Base-by-base conservation (phyloP, 2,797 vertebrate species). In the Nothura maculosa region DNA sequence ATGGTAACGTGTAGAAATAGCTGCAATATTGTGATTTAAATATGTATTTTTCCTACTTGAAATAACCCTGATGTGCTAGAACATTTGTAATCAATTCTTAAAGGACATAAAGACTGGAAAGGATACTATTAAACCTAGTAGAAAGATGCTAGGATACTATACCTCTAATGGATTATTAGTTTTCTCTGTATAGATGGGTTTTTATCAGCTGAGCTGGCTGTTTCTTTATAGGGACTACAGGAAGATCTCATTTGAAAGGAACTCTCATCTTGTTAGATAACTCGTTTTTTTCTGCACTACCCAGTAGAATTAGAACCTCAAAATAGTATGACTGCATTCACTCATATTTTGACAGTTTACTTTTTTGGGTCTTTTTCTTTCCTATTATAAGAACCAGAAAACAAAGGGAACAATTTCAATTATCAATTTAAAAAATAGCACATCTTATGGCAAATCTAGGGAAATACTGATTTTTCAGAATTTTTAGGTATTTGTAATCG, bases 301-400 rank as follows among this genome's bases (percentile, higher is more conserved):
- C 70, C 70, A 77, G 27, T 63, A 64, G 68, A 91, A 94, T 55
- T 87, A 74, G 52, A 60, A 24, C 3, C 5, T 70, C 16, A 32
- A 21, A 93, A 90, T 32, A 91, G 10, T 25, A 89, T 66, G 57
- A 81, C 64, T 68, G 9, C 5, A 52, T 67, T 18, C 64, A 84
- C 90, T 90, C 54, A 57, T 86, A n/a, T 85, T 92, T 84, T 91
- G 77, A 84, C 58, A 69, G 34, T 63, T 90, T 86, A 66, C 12
- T 38, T 75, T 72, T 61, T 18, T 32, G 25, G 25, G 48, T 78
- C 82, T 40, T 76, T 85, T 38, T 36, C 48, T 84, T 91, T 57
- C 43, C n/a, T 81, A 6, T 12, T 3, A 5, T 92, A 15, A 52
- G 52, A 76, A 8, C 25, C 69, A 67, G 91, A 89, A 80, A 62